Percentiles rank a stretch among this genome's conserved stretches.
phyloP scores from a whole-genome alignment of 64 coral and sea anemone genomes.

The Anthopleura sola region DNA sequence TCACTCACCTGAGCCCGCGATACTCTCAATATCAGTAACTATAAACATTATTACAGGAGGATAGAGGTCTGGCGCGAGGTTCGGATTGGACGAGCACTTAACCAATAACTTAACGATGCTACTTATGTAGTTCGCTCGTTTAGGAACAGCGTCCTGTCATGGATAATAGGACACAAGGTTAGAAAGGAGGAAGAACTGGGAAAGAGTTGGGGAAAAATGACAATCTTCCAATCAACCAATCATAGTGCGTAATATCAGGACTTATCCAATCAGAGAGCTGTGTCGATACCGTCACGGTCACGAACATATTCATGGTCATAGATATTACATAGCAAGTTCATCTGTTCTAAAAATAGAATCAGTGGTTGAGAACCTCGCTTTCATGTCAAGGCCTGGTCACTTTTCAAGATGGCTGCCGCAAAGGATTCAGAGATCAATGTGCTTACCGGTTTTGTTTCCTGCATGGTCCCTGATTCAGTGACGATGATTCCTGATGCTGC shows the following conservation, averaged over 20 bases:
- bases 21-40: slow-evolving; percentile 61
- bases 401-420: neutral
- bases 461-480: slow-evolving; percentile 49
- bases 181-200: neutral
- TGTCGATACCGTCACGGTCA: no score
- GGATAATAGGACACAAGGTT: neutral
- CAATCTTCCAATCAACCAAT: neutral
- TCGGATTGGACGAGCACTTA: slow-evolving; percentile 54
- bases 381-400: neutral
- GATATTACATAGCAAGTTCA: neutral
- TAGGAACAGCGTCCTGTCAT: slow-evolving; percentile 57
- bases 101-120: slow-evolving; percentile 54
- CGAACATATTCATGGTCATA: no score
- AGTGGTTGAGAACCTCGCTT: neutral
- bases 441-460: slow-evolving; percentile 47
- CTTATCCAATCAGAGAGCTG: no score
- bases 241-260: no score
- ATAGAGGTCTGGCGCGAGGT: slow-evolving; percentile 40
- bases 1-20: slow-evolving; percentile 63
- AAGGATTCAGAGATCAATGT: neutral
- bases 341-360: neutral
- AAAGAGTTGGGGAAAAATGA: neutral
- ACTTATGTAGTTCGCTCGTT: slow-evolving; percentile 55
- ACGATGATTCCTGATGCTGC: slow-evolving; percentile 70
- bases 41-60: slow-evolving; percentile 60